These are phyloP conservation scores for Danionella cerebrum DNA, from an alignment of 2,113 vertebrate genomes.

Conservation along the genomic window DNA sequence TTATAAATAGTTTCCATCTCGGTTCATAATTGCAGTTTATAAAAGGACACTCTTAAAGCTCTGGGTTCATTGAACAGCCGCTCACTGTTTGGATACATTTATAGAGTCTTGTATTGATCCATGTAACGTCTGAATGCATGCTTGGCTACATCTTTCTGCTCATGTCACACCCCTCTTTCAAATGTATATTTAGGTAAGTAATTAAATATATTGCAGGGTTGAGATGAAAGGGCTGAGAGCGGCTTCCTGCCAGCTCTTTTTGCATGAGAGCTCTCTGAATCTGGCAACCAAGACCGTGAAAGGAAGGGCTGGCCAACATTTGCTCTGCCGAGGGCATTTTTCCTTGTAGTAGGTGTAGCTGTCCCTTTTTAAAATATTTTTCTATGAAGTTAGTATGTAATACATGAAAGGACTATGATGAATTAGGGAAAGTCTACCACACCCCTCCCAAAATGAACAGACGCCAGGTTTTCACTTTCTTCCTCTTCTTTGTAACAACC, in stretches of 20 bases:
- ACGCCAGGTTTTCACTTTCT: neutral
- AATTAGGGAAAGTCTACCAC: conserved; percentile 33
- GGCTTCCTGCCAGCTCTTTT: conserved; percentile 26
- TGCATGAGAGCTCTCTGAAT: conserved; percentile 36
- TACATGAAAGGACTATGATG: conserved; percentile 54
- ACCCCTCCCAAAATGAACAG: conserved; percentile 19
- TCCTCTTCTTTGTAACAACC: neutral
- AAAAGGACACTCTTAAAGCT: conserved; percentile 46
- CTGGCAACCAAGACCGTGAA: conserved; percentile 18
- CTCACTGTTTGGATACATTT: conserved; percentile 48
- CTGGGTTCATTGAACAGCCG: conserved; percentile 46
- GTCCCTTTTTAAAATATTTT: conserved; percentile 30
- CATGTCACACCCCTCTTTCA: conserved; percentile 40
- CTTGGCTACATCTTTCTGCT: conserved; percentile 28
- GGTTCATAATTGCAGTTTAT: conserved; percentile 48
- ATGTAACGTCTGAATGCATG: conserved; percentile 20
- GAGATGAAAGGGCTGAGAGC: conserved; percentile 47
- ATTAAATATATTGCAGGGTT: conserved; percentile 39
- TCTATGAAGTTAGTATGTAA: conserved; percentile 51
- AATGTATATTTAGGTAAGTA: conserved; percentile 52
- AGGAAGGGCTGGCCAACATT: conserved; percentile 19
- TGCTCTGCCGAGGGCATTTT: conserved; percentile 31
- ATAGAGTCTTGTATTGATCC: conserved; percentile 51
- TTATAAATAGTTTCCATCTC: conserved; percentile 29
- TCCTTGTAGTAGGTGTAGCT: conserved; percentile 31